These are phyloP conservation scores for Desmophyllum pertusum DNA, from an alignment of 92 coral and sea anemone genomes.

Conservation along the genomic window DNA sequence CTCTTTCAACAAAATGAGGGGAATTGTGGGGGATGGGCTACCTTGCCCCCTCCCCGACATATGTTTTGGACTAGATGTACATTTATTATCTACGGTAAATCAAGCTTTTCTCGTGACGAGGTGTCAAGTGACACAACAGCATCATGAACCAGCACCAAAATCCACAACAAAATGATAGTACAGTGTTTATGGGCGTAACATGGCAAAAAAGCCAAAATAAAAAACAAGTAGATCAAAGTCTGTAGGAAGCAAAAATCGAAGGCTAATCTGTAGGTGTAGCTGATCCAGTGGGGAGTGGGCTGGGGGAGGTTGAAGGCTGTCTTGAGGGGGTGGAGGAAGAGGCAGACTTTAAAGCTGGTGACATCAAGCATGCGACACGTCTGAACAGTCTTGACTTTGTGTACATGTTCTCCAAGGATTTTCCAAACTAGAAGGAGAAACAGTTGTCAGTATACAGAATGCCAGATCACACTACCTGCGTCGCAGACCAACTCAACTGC, in stretches of 20 bases:
- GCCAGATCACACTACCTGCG: too few species aligned
- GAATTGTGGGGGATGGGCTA: not conserved
- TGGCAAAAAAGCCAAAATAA: conserved; percentile 67
- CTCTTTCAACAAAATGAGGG: too few species aligned
- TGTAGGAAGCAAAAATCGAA: conserved; percentile 95
- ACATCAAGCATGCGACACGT: conserved; percentile 67
- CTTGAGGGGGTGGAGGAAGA: conserved; percentile 45
- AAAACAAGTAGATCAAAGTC: conserved; percentile 74
- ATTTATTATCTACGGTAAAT: conserved; percentile 32
- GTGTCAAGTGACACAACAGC: conserved; percentile 54
- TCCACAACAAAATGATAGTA: conserved; percentile 58
- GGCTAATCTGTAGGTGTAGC: conserved; percentile 77
- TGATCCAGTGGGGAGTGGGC: conserved; percentile 42
- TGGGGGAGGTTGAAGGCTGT: conserved; percentile 34
- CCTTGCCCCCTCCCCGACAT: too few species aligned
- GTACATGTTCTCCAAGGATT: conserved; percentile 63
- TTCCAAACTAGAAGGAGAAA: conserved; percentile 69
- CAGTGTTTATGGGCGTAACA: conserved; percentile 54
- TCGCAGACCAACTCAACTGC: too few species aligned
- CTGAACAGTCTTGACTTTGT: conserved; percentile 69
- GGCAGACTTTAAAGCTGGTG: conserved; percentile 77
- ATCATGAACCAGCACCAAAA: conserved; percentile 63
- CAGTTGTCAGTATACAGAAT: not conserved
- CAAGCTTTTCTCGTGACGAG: conserved; percentile 32
- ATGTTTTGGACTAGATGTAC: not conserved